Evolutionary conservation across 2,797 vertebrate species (phyloP).

Genomic region (Hydrophis major): DNA sequence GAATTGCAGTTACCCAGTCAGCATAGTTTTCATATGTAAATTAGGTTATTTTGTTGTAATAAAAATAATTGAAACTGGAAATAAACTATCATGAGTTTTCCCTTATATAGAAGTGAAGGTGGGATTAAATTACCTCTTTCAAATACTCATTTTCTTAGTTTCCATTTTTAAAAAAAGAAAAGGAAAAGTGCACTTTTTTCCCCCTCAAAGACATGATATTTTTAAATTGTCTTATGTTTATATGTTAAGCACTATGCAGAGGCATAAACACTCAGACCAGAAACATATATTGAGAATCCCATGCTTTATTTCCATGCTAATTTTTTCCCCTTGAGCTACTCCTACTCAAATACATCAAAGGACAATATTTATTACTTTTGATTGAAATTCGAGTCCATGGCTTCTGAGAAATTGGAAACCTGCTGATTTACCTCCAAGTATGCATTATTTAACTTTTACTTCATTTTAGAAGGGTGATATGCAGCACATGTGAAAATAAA

Average conservation of each 20-base stretch:
- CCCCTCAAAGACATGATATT: neutral
- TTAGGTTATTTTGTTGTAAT: conserved; percentile 35
- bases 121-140: neutral
- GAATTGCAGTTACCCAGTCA: neutral
- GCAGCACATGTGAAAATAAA: neutral
- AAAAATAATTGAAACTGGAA: conserved; percentile 44
- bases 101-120: conserved; percentile 24
- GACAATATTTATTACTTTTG: conserved; percentile 31
- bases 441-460: conserved; percentile 20
- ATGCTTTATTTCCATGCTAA: neutral
- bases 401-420: conserved; percentile 2
- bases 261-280: neutral
- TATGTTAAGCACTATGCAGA: neutral
- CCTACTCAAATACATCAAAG: neutral
- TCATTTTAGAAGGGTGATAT: conserved; percentile 36
- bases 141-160: conserved; percentile 40
- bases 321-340: conserved; percentile 6
- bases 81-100: conserved; percentile 17
- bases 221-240: neutral
- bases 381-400: conserved; percentile 7
- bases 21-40: conserved; percentile 33
- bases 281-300: neutral
- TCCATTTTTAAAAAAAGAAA: conserved; percentile 22
- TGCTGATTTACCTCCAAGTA: conserved; percentile 20
- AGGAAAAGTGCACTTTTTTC: neutral